Evolutionary conservation across 2,797 vertebrate genomes (phyloP), one percentile per base, ranked within the genome.

Genomic region (Harpagifer antarcticus): DNA sequence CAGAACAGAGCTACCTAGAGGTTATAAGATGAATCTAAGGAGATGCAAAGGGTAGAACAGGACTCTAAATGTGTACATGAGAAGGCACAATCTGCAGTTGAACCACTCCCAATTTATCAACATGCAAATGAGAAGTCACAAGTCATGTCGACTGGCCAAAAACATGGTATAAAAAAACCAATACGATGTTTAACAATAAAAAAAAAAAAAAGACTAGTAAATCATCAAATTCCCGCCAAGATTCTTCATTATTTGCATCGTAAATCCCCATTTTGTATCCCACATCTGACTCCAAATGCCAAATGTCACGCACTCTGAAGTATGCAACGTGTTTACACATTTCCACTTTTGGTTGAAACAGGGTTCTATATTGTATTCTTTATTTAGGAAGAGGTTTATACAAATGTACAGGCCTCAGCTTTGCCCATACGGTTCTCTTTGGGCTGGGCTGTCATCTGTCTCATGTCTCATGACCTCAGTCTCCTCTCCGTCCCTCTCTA

Each of bases 361-460:
- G 9, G 43, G 61, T 64, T 45, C 27, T 43, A 12, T 15, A 57
- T 77, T 66, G 49, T 52, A 48, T 61, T 68, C 66, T 76, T 79
- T 67, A 71, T 84, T 74, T 83, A 78, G 70, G 72, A 8, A 53
- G 8, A 50, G 42, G 11, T 68, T 69, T 44, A 48, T 65, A 42
- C 82, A 84, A 78, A 72, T 58, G 60, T 11, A 60, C 74, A 72
- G 69, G 45, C 69, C 66, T 68, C 72, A 45, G 64, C 33, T 69
- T 44, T 33, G 56, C 56, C 58, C 40, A 43, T 56, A 63, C 48
- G 45, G 78, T 72, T 60, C 69, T 78, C 53, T 17, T 62, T 79
- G 74, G 81, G 70, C 79, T 75, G 78, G 49, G 64, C 76, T 81
- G 59, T 92, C 91, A 91, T 94, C 91, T 89, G 91, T 93, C 82